Percentiles rank a stretch among this genome's conserved stretches.
Conservation (phyloP, 2,888 invertebrate genomes). For the Chironomus riparius region DNA sequence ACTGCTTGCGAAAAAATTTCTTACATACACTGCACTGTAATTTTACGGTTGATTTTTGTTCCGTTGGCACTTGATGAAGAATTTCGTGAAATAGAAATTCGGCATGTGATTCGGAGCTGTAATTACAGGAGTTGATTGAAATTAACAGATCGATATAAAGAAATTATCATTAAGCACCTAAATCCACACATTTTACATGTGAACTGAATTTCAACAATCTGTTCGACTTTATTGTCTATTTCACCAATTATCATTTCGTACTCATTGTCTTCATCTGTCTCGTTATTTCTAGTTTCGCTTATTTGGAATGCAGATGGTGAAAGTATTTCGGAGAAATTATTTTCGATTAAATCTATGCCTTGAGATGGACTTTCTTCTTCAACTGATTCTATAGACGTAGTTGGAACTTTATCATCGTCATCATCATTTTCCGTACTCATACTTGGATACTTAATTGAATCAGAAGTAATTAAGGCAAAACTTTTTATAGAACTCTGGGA, state of each 20-base stretch:
- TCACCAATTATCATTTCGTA: slow-evolving; percentile 7
- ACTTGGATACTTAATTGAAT: slow-evolving; percentile 15
- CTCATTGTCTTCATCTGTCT: background rate
- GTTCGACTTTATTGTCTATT: background rate
- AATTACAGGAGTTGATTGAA: background rate
- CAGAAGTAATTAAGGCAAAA: slow-evolving; percentile 28
- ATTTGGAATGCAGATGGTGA: slow-evolving; percentile 3
- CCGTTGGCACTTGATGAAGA: slow-evolving; percentile 46
- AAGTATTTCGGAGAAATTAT: background rate
- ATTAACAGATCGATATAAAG: background rate
- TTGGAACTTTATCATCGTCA: background rate
- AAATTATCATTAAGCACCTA: slow-evolving; percentile 13
- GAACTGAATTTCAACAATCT: slow-evolving; percentile 14
- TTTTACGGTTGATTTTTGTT: slow-evolving; percentile 41
- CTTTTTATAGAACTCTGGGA: slow-evolving; percentile 29
- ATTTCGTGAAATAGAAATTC: slow-evolving; percentile 66
- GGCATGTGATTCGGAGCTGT: slow-evolving; percentile 51
- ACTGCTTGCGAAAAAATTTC: slow-evolving; percentile 54
- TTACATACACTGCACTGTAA: slow-evolving; percentile 59
- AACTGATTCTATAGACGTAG: background rate
- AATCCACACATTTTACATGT: slow-evolving; percentile 23
- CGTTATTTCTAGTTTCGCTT: background rate
- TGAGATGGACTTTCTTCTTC: background rate
- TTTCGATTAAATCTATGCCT: slow-evolving; percentile 5
- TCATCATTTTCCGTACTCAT: background rate